Conservation (phyloP, 2,797 vertebrate genomes). For the Epinephelus coioides region DNA sequence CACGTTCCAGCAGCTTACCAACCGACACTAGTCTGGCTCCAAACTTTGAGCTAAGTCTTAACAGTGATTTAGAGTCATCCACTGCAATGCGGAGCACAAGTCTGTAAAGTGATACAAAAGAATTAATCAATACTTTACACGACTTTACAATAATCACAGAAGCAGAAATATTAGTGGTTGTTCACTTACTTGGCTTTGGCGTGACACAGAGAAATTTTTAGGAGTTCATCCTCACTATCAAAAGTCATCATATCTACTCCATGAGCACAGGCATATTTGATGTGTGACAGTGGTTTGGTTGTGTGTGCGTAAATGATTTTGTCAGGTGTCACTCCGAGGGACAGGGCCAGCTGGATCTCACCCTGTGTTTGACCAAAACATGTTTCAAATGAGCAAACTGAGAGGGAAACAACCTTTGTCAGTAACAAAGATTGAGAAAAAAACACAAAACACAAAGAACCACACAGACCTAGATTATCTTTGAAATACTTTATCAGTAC, state of each 20-base stretch:
- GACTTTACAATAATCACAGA: too few relatives aligned
- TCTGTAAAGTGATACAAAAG: slow-evolving; percentile 28
- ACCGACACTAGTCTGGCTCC: slow-evolving; percentile 41
- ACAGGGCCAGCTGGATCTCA: slow-evolving; percentile 67
- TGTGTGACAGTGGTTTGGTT: slow-evolving; percentile 65
- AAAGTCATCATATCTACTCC: slow-evolving; percentile 73
- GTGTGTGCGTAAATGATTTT: slow-evolving; percentile 70
- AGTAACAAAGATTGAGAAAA: slow-evolving; percentile 69
- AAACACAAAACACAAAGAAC: not conserved
- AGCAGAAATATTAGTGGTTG: not conserved
- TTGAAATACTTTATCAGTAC: slow-evolving; percentile 58
- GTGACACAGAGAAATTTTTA: slow-evolving; percentile 61
- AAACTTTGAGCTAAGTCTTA: slow-evolving; percentile 56
- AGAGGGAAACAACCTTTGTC: not conserved
- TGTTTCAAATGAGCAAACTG: not conserved
- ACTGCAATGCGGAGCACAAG: slow-evolving; percentile 57
- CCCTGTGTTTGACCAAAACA: slow-evolving; percentile 37
- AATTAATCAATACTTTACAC: not conserved
- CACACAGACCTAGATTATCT: slow-evolving; percentile 77
- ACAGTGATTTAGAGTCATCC: slow-evolving; percentile 26
- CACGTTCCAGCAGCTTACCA: slow-evolving; percentile 42
- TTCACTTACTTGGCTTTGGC: slow-evolving; percentile 62
- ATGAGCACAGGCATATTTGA: slow-evolving; percentile 56
- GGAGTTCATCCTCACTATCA: slow-evolving; percentile 68
- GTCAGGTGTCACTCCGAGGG: slow-evolving; percentile 56